A percentile compares a stretch with the other conserved stretches of the same genome.
Conservation (phyloP, 2,113 vertebrate genomes). For the Tachysurus vachellii region DNA sequence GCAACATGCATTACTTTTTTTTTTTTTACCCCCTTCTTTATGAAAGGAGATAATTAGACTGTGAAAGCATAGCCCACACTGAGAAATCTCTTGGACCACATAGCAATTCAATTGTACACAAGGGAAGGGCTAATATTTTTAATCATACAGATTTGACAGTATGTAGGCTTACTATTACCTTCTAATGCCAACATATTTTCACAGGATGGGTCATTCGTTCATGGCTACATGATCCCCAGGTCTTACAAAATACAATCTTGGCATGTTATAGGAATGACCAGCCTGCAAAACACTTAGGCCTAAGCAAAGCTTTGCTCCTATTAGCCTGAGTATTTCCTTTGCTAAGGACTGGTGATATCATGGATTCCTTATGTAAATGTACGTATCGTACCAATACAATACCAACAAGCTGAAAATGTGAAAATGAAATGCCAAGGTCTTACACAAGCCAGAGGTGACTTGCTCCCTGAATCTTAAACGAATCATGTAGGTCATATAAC, state of each 20-base stretch:
- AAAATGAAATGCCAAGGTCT: background rate
- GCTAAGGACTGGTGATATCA: background rate
- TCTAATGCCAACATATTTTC: background rate
- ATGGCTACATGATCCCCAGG: background rate
- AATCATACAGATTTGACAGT: background rate
- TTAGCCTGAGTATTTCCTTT: background rate
- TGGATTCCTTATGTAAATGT: background rate
- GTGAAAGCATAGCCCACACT: constrained; percentile 51
- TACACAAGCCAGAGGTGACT: background rate
- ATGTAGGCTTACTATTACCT: background rate
- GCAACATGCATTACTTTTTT: constrained; percentile 49
- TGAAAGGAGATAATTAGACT: constrained; percentile 57
- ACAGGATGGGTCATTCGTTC: background rate
- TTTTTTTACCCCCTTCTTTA: constrained; percentile 28
- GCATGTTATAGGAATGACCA: background rate
- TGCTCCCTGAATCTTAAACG: background rate
- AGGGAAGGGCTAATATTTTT: constrained; percentile 22
- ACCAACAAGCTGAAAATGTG: background rate
- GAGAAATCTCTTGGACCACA: constrained; percentile 44
- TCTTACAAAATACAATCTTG: background rate
- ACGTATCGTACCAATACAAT: background rate
- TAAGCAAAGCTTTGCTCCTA: no score
- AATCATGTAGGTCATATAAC: background rate
- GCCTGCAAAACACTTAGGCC: background rate
- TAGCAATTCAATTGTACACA: constrained; percentile 35